phyloP scores from a whole-genome alignment of 2,797 vertebrate species.

The Tadarida brasiliensis region DNA sequence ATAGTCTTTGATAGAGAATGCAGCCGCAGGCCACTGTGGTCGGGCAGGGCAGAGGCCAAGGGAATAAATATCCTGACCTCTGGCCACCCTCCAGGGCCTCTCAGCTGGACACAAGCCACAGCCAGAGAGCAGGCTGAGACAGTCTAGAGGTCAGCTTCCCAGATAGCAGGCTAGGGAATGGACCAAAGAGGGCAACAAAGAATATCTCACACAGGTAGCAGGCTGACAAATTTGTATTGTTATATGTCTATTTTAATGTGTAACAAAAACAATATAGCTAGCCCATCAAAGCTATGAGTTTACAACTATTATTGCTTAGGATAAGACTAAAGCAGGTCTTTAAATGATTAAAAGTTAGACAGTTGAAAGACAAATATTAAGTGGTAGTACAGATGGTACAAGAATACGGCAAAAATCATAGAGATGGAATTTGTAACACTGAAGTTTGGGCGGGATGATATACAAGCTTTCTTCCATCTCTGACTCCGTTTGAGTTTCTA shows the following conservation, averaged over 20 bases:
- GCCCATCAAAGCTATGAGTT: background rate
- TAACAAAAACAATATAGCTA: background rate
- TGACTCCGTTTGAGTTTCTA: background rate
- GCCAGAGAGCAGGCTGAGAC: background rate
- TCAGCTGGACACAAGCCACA: background rate
- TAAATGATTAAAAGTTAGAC: background rate
- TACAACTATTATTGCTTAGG: background rate
- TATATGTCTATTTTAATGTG: background rate
- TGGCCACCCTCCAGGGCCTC: background rate
- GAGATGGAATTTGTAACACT: background rate
- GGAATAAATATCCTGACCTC: background rate
- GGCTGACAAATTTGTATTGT: background rate
- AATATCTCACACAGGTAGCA: background rate
- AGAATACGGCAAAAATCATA: background rate
- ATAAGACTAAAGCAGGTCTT: background rate
- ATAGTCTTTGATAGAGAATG: background rate
- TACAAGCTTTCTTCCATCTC: background rate
- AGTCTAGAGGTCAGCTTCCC: background rate
- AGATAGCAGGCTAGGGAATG: background rate
- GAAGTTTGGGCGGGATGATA: background rate
- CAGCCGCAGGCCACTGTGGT: background rate
- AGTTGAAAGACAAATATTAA: conserved; percentile 36
- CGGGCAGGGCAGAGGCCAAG: background rate
- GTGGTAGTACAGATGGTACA: background rate
- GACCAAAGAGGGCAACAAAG: background rate